Conservation (phyloP, 2,888 invertebrate genomes). For the Tyria jacobaeae region DNA sequence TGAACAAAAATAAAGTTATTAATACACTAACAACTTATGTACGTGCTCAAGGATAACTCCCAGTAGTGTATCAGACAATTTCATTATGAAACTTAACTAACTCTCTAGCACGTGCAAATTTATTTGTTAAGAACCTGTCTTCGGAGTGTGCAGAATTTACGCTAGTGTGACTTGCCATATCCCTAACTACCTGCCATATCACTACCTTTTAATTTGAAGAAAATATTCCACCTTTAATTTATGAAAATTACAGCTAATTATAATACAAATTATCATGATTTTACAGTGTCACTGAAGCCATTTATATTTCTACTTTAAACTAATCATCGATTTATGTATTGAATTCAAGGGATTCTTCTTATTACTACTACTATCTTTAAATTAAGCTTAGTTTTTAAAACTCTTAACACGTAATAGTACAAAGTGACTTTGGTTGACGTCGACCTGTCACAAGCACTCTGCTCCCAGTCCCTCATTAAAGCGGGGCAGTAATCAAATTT, state of each 20-base stretch:
- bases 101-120: slow-evolving; percentile 5
- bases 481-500: slow-evolving; percentile 52
- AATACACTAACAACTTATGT: not conserved
- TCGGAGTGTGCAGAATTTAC: not conserved
- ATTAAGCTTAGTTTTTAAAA: slow-evolving; percentile 4
- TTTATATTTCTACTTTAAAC: too few species aligned
- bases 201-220: too few species aligned
- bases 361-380: not conserved
- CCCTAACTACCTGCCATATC: too few species aligned
- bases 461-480: slow-evolving; percentile 45
- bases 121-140: slow-evolving; percentile 3
- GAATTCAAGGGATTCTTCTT: not conserved
- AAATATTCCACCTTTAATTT: too few species aligned
- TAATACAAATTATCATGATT: too few species aligned
- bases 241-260: too few species aligned
- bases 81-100: slow-evolving; percentile 10
- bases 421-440: slow-evolving; percentile 18
- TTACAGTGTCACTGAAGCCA: too few species aligned
- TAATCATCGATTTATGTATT: too few species aligned
- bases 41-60: not conserved
- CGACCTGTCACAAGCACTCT: slow-evolving; percentile 51
- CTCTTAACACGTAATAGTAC: not conserved
- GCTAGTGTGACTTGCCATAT: too few species aligned
- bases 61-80: not conserved
- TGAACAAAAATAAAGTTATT: not conserved